Conservation (phyloP, 2,888 invertebrate species). For the Carterocephalus palaemon region DNA sequence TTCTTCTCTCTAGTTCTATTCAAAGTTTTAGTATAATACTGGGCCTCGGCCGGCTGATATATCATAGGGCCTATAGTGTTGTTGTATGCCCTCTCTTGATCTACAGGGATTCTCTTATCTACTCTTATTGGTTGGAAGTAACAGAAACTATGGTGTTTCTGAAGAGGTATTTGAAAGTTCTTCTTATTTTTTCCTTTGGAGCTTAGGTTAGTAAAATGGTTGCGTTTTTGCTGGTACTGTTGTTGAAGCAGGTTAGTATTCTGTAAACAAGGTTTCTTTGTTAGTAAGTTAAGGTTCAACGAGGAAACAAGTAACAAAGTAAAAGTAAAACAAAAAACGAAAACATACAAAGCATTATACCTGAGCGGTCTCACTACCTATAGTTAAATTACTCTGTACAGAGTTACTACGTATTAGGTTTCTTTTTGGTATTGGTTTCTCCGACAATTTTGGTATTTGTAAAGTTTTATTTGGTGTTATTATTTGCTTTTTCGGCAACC, state of each 20-base stretch:
- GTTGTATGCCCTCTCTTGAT: constrained; percentile 66
- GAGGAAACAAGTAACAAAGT: constrained; percentile 37
- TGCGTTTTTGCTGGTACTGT: constrained; percentile 78
- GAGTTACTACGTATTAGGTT: constrained; percentile 68
- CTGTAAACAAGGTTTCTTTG: constrained; percentile 71
- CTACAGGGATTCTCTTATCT: constrained; percentile 76
- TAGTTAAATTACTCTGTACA: constrained; percentile 59
- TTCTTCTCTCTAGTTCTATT: constrained; percentile 72
- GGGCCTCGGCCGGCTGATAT: constrained; percentile 64
- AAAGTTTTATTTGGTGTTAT: constrained; percentile 69
- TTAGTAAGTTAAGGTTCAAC: constrained; percentile 55
- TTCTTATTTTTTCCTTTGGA: constrained; percentile 78
- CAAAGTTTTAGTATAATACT: constrained; percentile 71
- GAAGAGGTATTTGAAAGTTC: constrained; percentile 81
- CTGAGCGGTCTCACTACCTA: constrained; percentile 61
- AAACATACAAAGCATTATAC: constrained; percentile 60
- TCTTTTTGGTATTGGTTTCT: constrained; percentile 73
- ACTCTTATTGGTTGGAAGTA: constrained; percentile 82
- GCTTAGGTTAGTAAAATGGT: constrained; percentile 75
- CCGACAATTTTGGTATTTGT: constrained; percentile 73
- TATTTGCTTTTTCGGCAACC: constrained; percentile 64
- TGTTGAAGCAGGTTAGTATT: constrained; percentile 79
- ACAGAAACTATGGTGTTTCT: constrained; percentile 83
- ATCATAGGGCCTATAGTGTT: constrained; percentile 72
- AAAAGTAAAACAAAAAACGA: constrained; percentile 37